phyloP scores from a whole-genome alignment of 2,113 vertebrate species.

The Cyanistes caeruleus region DNA sequence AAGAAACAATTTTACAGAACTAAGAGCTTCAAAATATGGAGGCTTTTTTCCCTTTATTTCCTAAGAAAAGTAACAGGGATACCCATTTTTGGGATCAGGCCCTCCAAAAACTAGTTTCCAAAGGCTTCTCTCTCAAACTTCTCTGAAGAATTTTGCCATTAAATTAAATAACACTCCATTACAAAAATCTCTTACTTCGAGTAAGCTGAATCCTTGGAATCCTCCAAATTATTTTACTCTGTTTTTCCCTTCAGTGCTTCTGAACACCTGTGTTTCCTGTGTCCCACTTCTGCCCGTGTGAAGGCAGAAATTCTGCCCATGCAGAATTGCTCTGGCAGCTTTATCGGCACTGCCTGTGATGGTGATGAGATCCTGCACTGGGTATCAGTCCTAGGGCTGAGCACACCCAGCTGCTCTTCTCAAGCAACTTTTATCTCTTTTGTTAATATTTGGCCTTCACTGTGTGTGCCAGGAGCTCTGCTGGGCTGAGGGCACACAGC shows the following conservation, averaged over 20 bases:
- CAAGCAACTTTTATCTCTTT: neutral
- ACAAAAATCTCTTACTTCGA: neutral
- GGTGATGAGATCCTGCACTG: neutral
- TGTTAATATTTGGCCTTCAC: accelerated
- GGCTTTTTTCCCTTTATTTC: neutral
- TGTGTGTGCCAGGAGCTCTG: too few relatives aligned
- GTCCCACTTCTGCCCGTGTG: accelerated
- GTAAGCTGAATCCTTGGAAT: neutral
- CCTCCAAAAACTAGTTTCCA: neutral
- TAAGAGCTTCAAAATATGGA: neutral
- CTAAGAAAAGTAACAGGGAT: neutral
- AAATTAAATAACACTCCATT: neutral
- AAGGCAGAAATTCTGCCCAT: accelerated
- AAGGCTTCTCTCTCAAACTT: neutral
- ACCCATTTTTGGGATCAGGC: neutral
- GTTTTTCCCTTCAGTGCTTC: neutral
- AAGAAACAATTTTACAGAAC: neutral
- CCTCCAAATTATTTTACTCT: neutral
- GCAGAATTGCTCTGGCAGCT: neutral
- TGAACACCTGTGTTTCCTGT: neutral
- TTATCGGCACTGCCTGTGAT: accelerated
- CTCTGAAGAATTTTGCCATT: neutral
- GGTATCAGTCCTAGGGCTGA: neutral
- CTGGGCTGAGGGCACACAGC: accelerated
- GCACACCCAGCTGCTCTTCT: neutral